Evolutionary conservation across 1,140 invertebrate genomes (phyloP), one percentile per base, ranked within the genome.

Genomic region (Ips nitidus): DNA sequence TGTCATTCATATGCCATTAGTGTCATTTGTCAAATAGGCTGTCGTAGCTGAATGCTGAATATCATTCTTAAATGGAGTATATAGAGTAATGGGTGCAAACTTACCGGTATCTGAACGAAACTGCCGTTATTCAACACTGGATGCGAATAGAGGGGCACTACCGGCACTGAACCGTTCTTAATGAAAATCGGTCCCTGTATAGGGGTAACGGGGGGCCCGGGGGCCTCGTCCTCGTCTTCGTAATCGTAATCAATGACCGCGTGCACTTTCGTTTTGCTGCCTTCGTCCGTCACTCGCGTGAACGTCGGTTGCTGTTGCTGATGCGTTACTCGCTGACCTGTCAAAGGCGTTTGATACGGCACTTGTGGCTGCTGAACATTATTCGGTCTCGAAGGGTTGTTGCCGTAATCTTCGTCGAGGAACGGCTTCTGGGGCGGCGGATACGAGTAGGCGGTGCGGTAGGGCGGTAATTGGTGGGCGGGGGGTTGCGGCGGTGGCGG

Each of bases 91-190:
- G 22, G 22, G 22, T 22, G 22, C 22, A 22, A 22, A 87, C 90
- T 92, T 83, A 94, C 92, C 80, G 92, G 92, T 83, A 94, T 93
- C 83, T 93, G 91, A 63, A 93, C 86, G 76, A 93, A 89, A 8
- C 88, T 89, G 67, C 92, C 92, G 81, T 94, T 94, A 79, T 91
- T 92, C 70, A 92, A 79, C 62, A 89, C 89, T 5, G 89, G 88
- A 82, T 93, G 93, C 37, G 91, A 91, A 71, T 91, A 93, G 2
- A 93, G 82, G n/a, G 92, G 92, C 56, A 94, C 91, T 1, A 94
- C 92, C 36, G 92, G 91, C 38, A 92, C 90, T 39, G 86, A 86
- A 68, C 90, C 90, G 80, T 93, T 92, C 79, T 91, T 89, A 69
- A 93, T 74, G 72, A 87, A 87, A 79, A 93, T 91, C 2, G 91